Evolutionary conservation across 2,888 invertebrate genomes (phyloP).

Genomic region (Lasioglossum malachurum): DNA sequence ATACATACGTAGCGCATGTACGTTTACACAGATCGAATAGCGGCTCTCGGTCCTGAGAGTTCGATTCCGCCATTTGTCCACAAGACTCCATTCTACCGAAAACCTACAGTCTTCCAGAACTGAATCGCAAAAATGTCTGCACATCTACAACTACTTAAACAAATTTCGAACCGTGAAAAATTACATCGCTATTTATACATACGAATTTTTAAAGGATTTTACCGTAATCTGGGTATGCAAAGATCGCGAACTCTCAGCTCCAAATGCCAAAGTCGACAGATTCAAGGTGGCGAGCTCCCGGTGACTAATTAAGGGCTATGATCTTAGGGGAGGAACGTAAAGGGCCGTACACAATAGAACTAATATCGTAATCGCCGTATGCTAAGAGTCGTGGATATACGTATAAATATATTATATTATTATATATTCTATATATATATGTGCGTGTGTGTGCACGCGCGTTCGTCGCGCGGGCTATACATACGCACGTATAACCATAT

Average conservation of each 20-base stretch:
- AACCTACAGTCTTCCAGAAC: not conserved
- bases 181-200: not conserved
- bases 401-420: constrained; percentile 50
- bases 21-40: constrained; percentile 31
- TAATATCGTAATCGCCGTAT: constrained; percentile 50
- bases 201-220: not conserved
- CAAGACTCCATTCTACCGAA: not conserved
- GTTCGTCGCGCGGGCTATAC: constrained; percentile 32
- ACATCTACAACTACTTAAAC: not conserved
- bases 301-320: constrained; percentile 66
- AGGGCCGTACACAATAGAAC: constrained; percentile 33
- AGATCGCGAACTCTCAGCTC: constrained; percentile 18
- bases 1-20: constrained; percentile 40
- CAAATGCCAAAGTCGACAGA: constrained; percentile 20
- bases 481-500: constrained; percentile 62
- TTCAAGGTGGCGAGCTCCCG: constrained; percentile 49
- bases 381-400: constrained; percentile 54
- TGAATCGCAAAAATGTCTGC: not conserved
- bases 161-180: not conserved
- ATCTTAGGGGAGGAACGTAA: constrained; percentile 37
- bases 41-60: constrained; percentile 13
- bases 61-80: not conserved
- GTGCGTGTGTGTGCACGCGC: not conserved
- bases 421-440: constrained; percentile 6
- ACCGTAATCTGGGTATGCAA: not conserved